These are phyloP conservation scores for Diloba caeruleocephala DNA, from an alignment of 2,888 invertebrate species.

Conservation along the genomic window DNA sequence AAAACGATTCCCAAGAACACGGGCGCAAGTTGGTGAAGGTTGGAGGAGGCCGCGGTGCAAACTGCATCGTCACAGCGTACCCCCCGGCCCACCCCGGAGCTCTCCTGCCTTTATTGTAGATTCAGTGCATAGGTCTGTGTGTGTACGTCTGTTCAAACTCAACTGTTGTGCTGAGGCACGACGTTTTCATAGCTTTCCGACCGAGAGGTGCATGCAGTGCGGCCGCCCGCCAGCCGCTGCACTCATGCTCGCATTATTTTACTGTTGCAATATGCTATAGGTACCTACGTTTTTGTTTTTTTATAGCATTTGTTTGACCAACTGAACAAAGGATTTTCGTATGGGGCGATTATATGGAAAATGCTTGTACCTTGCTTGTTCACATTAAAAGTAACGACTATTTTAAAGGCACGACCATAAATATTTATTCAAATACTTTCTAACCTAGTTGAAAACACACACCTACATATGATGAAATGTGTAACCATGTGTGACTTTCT, in stretches of 20 bases:
- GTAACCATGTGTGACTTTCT: neutral
- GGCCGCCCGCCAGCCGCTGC: constrained; percentile 65
- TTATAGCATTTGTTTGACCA: constrained; percentile 47
- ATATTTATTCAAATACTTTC: constrained; percentile 19
- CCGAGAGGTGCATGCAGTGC: constrained; percentile 68
- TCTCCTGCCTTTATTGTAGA: constrained; percentile 78
- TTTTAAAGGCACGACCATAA: constrained; percentile 24
- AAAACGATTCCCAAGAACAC: constrained; percentile 89
- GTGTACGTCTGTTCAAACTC: constrained; percentile 80
- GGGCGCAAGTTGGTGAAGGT: constrained; percentile 88
- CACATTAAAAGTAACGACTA: constrained; percentile 36
- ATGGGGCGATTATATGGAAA: constrained; percentile 43
- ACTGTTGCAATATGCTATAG: constrained; percentile 56
- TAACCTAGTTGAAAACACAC: constrained; percentile 3
- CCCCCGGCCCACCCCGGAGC: constrained; percentile 67
- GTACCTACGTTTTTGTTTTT: constrained; percentile 45
- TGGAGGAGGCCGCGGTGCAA: constrained; percentile 88
- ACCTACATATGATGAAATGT: too few species aligned
- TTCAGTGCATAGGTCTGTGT: constrained; percentile 62
- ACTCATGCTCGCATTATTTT: constrained; percentile 76
- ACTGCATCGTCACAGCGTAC: constrained; percentile 85
- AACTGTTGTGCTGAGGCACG: constrained; percentile 84
- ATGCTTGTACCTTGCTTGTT: constrained; percentile 32
- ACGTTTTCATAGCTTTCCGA: constrained; percentile 77
- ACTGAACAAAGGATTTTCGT: constrained; percentile 46